Evolutionary conservation across 2,797 vertebrate species (phyloP).

Genomic region (Psittacula derbiana): DNA sequence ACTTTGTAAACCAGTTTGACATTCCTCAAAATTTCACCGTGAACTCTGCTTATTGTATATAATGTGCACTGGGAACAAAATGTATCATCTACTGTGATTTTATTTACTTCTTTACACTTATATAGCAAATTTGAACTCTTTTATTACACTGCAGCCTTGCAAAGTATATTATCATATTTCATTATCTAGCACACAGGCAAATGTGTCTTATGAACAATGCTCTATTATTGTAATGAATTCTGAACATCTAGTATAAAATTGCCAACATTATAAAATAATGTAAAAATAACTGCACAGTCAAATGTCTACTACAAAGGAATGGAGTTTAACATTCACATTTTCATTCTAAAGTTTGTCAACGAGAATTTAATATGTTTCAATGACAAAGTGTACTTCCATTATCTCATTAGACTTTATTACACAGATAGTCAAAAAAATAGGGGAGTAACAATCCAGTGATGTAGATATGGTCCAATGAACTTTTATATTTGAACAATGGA

Average conservation of each 20-base stretch:
- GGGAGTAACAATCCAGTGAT: not conserved
- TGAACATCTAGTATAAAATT: slow-evolving; percentile 42
- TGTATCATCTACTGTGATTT: not conserved
- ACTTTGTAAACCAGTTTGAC: not conserved
- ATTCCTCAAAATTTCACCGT: not conserved
- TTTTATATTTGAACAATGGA: not conserved
- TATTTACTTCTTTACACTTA: slow-evolving; percentile 45
- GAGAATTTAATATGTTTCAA: slow-evolving; percentile 1
- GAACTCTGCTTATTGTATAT: not conserved
- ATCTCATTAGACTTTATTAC: not conserved
- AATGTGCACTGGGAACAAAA: not conserved
- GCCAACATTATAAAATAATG: slow-evolving; percentile 20
- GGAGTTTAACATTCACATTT: not conserved
- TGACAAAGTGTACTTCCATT: not conserved
- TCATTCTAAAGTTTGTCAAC: slow-evolving; percentile 1
- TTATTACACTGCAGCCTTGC: slow-evolving; percentile 8
- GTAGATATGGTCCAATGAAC: not conserved
- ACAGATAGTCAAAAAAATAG: not conserved
- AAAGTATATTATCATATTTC: slow-evolving; percentile 49
- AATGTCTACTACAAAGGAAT: slow-evolving; percentile 9
- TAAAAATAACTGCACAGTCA: slow-evolving; percentile 25
- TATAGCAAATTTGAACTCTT: slow-evolving; percentile 20
- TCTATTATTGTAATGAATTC: slow-evolving; percentile 49
- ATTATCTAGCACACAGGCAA: slow-evolving; percentile 46
- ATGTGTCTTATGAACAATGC: slow-evolving; percentile 23